These are phyloP conservation scores for Drosophila antonietae DNA, from an alignment of 2,888 invertebrate genomes.

Conservation along the genomic window DNA sequence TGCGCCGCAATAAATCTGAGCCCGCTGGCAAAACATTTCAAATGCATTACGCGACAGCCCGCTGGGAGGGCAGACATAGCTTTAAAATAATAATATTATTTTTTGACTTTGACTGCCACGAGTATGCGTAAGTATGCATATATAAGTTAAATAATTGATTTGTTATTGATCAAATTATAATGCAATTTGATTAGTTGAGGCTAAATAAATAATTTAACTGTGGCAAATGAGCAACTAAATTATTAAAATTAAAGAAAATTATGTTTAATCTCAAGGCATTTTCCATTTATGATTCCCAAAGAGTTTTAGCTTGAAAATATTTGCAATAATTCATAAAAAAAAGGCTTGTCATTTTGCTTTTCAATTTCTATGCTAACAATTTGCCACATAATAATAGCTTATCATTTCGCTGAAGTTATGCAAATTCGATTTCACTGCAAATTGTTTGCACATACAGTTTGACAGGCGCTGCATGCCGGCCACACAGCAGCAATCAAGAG, in stretches of 20 bases:
- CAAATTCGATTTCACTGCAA: constrained; percentile 30
- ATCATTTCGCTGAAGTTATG: constrained; percentile 13
- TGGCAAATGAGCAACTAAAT: not conserved
- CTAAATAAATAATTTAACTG: not conserved
- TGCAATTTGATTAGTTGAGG: not conserved
- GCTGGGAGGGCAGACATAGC: constrained; percentile 12
- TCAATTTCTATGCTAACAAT: not conserved
- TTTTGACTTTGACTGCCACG: not conserved
- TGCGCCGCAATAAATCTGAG: constrained; percentile 55
- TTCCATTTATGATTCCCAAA: constrained; percentile 3
- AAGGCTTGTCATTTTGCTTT: not conserved
- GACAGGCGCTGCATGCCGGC: constrained; percentile 32
- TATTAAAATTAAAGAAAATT: not conserved
- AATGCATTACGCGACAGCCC: constrained; percentile 32
- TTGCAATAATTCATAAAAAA: not conserved
- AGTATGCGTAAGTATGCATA: no score
- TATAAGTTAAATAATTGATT: not conserved
- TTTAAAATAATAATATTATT: constrained; percentile 5
- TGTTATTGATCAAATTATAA: not conserved
- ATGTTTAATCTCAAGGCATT: not conserved
- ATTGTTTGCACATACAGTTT: constrained; percentile 43
- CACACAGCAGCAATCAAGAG: constrained; percentile 26
- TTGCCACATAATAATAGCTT: constrained; percentile 10
- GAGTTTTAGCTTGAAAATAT: not conserved
- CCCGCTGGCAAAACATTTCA: constrained; percentile 28